Base-by-base conservation (phyloP, 1,140 invertebrate species). In the Asbolus verrucosus region DNA sequence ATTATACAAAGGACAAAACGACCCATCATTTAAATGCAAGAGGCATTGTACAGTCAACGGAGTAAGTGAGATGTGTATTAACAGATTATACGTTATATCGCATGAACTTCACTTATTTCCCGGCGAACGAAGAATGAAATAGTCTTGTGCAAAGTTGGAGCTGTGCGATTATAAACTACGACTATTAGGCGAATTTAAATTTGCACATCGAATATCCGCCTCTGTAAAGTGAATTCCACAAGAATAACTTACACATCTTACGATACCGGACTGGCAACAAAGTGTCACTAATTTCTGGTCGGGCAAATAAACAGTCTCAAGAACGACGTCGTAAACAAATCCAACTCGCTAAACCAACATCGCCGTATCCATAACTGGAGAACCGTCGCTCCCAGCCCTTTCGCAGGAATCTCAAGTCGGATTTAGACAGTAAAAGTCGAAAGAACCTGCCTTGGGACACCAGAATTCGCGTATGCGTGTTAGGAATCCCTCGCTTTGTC, bases 241-340 rank as follows among this genome's bases (percentile, higher is more conserved):
- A 27, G 65, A 67, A 67, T 67, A 67, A 54, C 43, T 67, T 67
- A 30, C 30, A 67, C 50, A 67, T 59, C 65, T 67, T 67, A 67
- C 65, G 65, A 67, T 46, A 67, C 65, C 16, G 50, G 43, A 54
- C 27, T 50, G 36, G 19, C 46, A 59, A 67, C 65, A 65, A 65
- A 43, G 30, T 67, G 43, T 43, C 41, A 50, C 65, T 67, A 67
- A 67, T 67, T 67, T 67, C 65, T 27, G 38, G 19, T 14, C 38
- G 24, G 11, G 33, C 62, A 43, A 46, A 41, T 65, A 65, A 39
- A 65, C 27, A 39, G 6, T 14, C 36, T 9, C 39, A 43, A 19
- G 38, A 65, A 65, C 62, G 38, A 24, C 62, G 62, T 46, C 24
- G 38, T 65, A 65, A 65, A 65, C 62, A 65, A 41, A 41, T 65